phyloP scores from a whole-genome alignment of 92 coral and sea anemone genomes.

The Paramuricea clavata region DNA sequence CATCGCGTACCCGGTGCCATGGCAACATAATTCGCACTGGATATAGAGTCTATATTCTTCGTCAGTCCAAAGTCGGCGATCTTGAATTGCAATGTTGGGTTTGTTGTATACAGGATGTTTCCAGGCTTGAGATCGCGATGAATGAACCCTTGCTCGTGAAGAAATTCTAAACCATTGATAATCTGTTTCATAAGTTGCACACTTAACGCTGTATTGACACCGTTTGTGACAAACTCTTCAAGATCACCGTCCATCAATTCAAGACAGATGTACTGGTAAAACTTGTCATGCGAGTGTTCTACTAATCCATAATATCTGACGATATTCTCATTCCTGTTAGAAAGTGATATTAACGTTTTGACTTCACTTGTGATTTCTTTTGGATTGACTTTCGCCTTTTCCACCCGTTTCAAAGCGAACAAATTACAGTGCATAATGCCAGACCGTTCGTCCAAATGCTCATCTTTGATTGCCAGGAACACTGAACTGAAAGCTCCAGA shows the following conservation, averaged over 20 bases:
- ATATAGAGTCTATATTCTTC: slow-evolving; percentile 40
- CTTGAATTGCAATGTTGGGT: slow-evolving; percentile 56
- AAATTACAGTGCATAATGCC: slow-evolving; percentile 50
- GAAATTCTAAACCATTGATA: slow-evolving; percentile 64
- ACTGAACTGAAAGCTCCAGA: slow-evolving; percentile 70
- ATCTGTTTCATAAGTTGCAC: slow-evolving; percentile 32
- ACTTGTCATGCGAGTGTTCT: slow-evolving; percentile 53
- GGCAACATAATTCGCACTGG: slow-evolving; percentile 42
- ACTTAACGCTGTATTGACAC: not conserved
- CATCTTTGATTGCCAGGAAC: slow-evolving; percentile 69
- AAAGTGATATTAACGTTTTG: slow-evolving; percentile 45
- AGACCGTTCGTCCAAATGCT: not conserved
- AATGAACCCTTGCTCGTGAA: slow-evolving; percentile 55
- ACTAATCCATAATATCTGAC: slow-evolving; percentile 33
- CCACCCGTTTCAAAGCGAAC: slow-evolving; percentile 67
- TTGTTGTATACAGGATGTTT: slow-evolving; percentile 67
- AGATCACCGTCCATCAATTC: slow-evolving; percentile 82
- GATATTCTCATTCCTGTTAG: slow-evolving; percentile 50
- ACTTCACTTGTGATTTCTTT: slow-evolving; percentile 60
- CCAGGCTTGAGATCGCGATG: slow-evolving; percentile 86
- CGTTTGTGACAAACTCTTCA: slow-evolving; percentile 35
- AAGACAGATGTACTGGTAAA: slow-evolving; percentile 57
- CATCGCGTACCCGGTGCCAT: slow-evolving; percentile 77
- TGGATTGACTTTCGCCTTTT: slow-evolving; percentile 26
- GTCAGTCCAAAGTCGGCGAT: slow-evolving; percentile 79